phyloP scores from a whole-genome alignment of 2,797 vertebrate genomes.

The Uromys caudimaculatus region DNA sequence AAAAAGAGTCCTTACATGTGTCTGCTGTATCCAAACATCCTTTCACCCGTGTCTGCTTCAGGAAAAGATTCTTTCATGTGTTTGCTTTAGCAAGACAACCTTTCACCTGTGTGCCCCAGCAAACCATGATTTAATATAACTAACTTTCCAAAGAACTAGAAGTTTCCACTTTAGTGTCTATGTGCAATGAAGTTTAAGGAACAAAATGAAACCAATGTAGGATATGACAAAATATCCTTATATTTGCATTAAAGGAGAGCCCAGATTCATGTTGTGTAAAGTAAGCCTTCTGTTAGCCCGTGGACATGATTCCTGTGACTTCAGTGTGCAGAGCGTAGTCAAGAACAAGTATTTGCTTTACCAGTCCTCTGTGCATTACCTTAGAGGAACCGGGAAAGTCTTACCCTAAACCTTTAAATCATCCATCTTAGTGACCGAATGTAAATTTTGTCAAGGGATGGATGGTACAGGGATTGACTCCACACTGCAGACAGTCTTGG shows the following conservation, averaged over 20 bases:
- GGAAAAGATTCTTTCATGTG: background rate
- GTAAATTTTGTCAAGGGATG: background rate
- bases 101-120: background rate
- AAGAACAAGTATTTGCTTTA: background rate
- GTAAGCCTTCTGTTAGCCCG: conserved; percentile 1
- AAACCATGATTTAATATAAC: background rate
- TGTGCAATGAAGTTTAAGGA: conserved; percentile 11
- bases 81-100: background rate
- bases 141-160: background rate
- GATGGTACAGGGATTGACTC: background rate
- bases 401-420: background rate
- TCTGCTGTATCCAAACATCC: background rate
- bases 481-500: background rate
- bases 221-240: conserved; percentile 6
- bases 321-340: background rate
- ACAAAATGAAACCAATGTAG: conserved; percentile 42
- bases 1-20: no score
- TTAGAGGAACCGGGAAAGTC: background rate
- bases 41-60: background rate
- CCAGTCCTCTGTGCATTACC: background rate
- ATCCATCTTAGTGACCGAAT: background rate
- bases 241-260: background rate
- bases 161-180: background rate
- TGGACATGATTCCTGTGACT: background rate
- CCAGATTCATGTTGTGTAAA: background rate